A percentile compares a stretch with the other conserved stretches of the same genome.
phyloP scores from a whole-genome alignment of 1,140 invertebrate genomes.

The Eurosta solidaginis region DNA sequence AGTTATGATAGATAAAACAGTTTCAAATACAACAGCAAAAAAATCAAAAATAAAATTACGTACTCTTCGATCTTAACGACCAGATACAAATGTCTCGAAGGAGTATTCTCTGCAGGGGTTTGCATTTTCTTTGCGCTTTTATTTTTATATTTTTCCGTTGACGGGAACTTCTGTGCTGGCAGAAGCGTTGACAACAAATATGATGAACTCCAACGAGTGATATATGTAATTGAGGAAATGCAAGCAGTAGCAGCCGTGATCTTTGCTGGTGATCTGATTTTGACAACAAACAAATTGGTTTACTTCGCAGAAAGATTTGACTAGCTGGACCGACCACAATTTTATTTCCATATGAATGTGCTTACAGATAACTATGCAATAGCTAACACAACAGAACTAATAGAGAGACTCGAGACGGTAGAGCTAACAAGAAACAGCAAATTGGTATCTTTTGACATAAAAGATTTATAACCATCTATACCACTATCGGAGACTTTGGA shows the following conservation, averaged over 20 bases:
- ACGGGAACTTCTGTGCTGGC: not conserved
- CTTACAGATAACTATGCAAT: not conserved
- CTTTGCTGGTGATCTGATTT: not conserved
- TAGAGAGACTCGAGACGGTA: no score
- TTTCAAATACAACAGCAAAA: not conserved
- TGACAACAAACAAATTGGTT: no score
- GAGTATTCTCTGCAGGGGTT: not conserved
- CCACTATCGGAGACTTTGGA: no score
- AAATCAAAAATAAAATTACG: not conserved
- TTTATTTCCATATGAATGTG: no score
- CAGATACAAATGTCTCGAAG: not conserved
- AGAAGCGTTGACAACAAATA: not conserved
- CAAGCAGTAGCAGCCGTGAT: not conserved
- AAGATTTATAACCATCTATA: no score
- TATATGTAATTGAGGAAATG: not conserved
- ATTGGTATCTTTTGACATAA: no score
- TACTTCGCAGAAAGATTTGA: no score
- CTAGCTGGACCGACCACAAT: no score
- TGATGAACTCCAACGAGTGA: not conserved
- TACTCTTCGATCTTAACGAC: not conserved
- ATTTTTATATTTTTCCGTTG: not conserved
- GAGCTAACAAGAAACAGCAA: no score
- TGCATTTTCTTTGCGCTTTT: not conserved
- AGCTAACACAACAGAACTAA: not conserved
- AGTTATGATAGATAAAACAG: not conserved